Evolutionary conservation across 2,888 invertebrate species (phyloP).

Genomic region (Nomada ruficornis): DNA sequence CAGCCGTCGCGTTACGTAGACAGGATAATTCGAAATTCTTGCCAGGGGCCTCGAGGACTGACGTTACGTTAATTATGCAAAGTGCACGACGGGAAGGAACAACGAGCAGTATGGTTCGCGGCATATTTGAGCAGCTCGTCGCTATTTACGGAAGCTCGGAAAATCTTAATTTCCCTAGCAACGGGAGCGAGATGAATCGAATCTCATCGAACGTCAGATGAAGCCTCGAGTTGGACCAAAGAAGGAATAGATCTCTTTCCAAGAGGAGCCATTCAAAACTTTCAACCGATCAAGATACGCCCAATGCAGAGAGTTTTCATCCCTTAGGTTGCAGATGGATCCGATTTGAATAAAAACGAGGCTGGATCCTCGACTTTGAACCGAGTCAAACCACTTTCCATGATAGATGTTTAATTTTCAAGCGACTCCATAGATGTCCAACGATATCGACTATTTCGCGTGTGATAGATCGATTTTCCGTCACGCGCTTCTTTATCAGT

Average conservation of each 20-base stretch:
- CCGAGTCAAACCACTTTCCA: not conserved
- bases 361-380: not conserved
- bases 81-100: not conserved
- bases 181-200: not conserved
- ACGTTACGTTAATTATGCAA: constrained; percentile 10
- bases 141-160: constrained; percentile 10
- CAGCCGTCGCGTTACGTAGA: not conserved
- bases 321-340: not conserved
- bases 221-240: not conserved
- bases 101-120: not conserved
- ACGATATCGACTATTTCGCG: constrained; percentile 37
- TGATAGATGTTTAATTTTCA: constrained; percentile 26
- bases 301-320: constrained; percentile 5
- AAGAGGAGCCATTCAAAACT: constrained; percentile 24
- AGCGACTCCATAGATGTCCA: not conserved
- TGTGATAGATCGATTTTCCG: constrained; percentile 24
- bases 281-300: constrained; percentile 37
- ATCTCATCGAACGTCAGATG: not conserved
- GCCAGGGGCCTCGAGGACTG: not conserved
- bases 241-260: not conserved
- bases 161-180: constrained; percentile 27
- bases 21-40: not conserved
- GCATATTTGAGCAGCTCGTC: not conserved
- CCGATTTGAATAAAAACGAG: constrained; percentile 21
- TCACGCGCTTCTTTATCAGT: constrained; percentile 1